Base-by-base conservation (phyloP, 2,888 invertebrate genomes). In the Eristalinus aeneus region DNA sequence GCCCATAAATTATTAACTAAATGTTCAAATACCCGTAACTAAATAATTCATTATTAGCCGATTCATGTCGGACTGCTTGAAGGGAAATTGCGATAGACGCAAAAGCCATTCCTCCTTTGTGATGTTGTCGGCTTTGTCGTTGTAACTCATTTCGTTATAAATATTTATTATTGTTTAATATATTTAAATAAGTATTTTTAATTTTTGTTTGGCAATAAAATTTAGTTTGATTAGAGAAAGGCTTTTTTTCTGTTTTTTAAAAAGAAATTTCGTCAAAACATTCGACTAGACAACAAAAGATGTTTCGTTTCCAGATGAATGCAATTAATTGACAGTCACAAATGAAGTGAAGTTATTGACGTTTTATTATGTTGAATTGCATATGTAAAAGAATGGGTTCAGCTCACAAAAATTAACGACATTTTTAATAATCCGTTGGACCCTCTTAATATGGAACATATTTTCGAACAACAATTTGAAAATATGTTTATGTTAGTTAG, bases 41-140 rank as follows among this genome's bases (percentile, higher is more conserved):
- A 99, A 94, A 93, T 99, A 99, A 93, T 99, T 98, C 98, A 99
- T 99, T 89, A 99, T 98, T 88, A 99, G 94, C 93, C 97, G 97
- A 93, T 99, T 99, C 97, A 99, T 98, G 90, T 98, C 97, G 56
- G 96, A 95, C 89, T 98, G 94, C 74, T 97, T 97, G 89, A 98
- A 96, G 89, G 97, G 97, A 88, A 96, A 93, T 86, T 92, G 91
- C 80, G 92, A 92, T 73, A 93, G 88, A 73, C 92, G 91, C 68
- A 90, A 88, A 79, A 92, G 84, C 93, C 93, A 93, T 85, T 93
- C 92, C 71, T 92, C 93, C 89, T 92, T 92, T 77, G 91, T 90
- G 86, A 92, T 90, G 77, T 89, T 89, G 79, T 92, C 92, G 73
- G 89, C 89, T 89, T 92, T 92, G 71, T 93, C 92, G 89, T 90